Evolutionary conservation across 2,888 invertebrate genomes (phyloP).

Genomic region (Brachypalpus laphriformis): DNA sequence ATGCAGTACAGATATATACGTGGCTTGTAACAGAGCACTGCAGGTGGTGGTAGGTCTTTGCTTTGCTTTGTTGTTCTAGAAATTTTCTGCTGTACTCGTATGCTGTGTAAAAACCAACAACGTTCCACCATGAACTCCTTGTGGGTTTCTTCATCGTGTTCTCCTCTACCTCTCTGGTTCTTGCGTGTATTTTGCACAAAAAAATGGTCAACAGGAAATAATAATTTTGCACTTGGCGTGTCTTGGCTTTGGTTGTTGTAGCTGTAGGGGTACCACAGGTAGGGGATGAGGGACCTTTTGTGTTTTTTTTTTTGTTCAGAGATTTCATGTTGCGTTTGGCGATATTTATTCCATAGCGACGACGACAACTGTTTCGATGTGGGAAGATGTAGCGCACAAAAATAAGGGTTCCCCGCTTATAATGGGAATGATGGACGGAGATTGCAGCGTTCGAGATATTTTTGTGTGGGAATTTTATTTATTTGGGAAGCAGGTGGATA

Average conservation of each 20-base stretch:
- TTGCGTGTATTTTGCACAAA: slow-evolving; percentile 43
- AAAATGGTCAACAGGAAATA: slow-evolving; percentile 74
- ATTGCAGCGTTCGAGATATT: slow-evolving; percentile 31
- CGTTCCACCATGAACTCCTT: background rate
- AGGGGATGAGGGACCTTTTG: background rate
- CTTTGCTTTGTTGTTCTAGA: slow-evolving; percentile 62
- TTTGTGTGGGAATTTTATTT: slow-evolving; percentile 63
- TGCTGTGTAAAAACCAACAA: background rate
- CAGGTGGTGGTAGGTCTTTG: slow-evolving; percentile 66
- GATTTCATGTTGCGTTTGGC: slow-evolving; percentile 56
- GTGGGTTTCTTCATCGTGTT: slow-evolving; percentile 24
- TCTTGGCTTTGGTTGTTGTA: slow-evolving; percentile 1
- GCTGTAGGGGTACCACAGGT: background rate
- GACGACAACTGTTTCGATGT: slow-evolving; percentile 40
- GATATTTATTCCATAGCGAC: background rate
- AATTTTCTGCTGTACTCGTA: slow-evolving; percentile 8
- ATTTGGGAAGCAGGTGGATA: slow-evolving; percentile 67
- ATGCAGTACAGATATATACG: slow-evolving; percentile 55
- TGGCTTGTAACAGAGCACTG: slow-evolving; percentile 56
- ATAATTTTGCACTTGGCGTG: slow-evolving; percentile 71
- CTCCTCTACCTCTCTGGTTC: slow-evolving; percentile 13
- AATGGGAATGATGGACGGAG: slow-evolving; percentile 51
- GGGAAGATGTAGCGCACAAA: slow-evolving; percentile 40
- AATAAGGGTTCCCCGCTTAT: slow-evolving; percentile 26
- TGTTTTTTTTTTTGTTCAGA: slow-evolving; percentile 20